Evolutionary conservation across 2,113 vertebrate species (phyloP).

Genomic region (Myotis lucifugus): DNA sequence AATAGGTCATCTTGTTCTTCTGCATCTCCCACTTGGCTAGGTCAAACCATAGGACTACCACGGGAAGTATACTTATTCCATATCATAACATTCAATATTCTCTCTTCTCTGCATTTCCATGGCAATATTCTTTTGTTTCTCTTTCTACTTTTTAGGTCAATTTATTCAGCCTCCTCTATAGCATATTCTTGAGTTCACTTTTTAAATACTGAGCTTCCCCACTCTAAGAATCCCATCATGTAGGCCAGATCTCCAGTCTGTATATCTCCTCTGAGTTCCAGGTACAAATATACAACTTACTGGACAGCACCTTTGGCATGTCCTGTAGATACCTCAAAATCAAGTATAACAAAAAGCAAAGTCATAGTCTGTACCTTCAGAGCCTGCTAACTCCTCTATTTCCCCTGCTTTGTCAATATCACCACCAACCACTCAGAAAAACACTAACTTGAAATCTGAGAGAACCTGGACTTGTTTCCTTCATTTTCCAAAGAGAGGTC

Average conservation of each 20-base stretch:
- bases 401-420: not conserved
- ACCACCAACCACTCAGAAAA: not conserved
- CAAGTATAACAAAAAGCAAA: not conserved
- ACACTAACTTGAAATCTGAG: not conserved
- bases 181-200: not conserved
- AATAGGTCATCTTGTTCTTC: not conserved
- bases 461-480: not conserved
- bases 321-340: not conserved
- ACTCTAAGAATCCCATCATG: not conserved
- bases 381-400: not conserved
- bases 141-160: not conserved
- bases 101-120: constrained; percentile 3
- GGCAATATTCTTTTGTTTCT: not conserved
- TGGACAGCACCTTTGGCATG: not conserved
- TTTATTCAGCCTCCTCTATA: not conserved
- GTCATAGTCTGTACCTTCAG: not conserved
- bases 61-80: not conserved
- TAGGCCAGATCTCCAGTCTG: not conserved
- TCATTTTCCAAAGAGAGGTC: not conserved
- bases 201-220: not conserved
- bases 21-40: not conserved
- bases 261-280: not conserved
- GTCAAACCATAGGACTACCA: not conserved
- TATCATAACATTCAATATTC: not conserved
- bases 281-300: not conserved